Evolutionary conservation across 2,113 vertebrate species (phyloP).

Genomic region (Aix galericulata): DNA sequence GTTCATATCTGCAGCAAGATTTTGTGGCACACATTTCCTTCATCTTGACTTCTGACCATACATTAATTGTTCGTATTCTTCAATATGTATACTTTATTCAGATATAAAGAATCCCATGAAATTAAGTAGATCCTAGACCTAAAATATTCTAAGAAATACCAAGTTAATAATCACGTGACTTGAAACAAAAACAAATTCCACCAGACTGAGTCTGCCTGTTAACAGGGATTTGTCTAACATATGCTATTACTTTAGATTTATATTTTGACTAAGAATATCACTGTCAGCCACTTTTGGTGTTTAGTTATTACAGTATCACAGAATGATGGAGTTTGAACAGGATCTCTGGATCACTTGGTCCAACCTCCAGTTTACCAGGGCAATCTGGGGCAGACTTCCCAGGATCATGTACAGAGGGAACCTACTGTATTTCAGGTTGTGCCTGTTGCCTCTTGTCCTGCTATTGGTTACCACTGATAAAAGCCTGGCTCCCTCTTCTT

Average conservation of each 20-base stretch:
- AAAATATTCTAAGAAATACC: neutral
- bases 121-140: neutral
- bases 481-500: neutral
- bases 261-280: neutral
- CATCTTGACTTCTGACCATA: neutral
- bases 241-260: neutral
- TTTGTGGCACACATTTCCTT: neutral
- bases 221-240: neutral
- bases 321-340: neutral
- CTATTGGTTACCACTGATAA: neutral
- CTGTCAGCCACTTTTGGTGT: neutral
- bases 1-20: neutral
- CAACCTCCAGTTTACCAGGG: fast-evolving
- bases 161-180: neutral
- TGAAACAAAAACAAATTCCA: neutral
- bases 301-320: neutral
- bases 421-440: neutral
- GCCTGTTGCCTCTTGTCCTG: neutral
- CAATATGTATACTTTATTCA: neutral
- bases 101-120: neutral
- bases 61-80: neutral
- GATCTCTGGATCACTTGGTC: neutral
- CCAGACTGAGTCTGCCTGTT: neutral
- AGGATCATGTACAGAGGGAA: neutral
- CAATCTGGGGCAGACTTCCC: fast-evolving